Base-by-base conservation (phyloP, 2,888 invertebrate genomes). In the Drosophila villosipedis region DNA sequence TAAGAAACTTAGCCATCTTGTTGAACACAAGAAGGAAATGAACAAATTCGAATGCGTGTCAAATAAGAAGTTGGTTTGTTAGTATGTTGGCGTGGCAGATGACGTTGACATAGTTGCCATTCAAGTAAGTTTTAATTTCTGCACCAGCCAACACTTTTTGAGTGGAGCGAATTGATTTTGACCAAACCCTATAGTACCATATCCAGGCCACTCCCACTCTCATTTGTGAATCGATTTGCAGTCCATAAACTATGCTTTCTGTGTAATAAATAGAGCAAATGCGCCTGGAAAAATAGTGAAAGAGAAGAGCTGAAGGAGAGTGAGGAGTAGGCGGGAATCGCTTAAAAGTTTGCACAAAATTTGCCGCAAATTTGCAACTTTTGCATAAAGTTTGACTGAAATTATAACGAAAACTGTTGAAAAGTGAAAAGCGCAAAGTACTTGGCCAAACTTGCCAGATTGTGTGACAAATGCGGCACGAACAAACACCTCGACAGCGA, bases 281-380 rank as follows among this genome's bases (percentile, higher is more conserved):
- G 58, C 10, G 39, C 28, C n/a, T 22, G 63, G n/a, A 43, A 7
- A 33, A 19, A 39, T 3, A 47, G 47, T 5, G 50, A 22, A 16
- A 14, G 33, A 4, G 59, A 6, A n/a, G 4, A n/a, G 25, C n/a
- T 3, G 30, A n/a, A 10, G 7, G 35, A 25, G 19, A 1, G 14
- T 10, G 35, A 54, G 25, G 25, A 22, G 52, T n/a, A 1, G 35
- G 30, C 47, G 68, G 68, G 69, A 60, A 74, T 58, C 54, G 74
- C 74, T 67, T 47, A 80, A 85, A 84, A 85, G 72, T 83, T 84
- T 85, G 82, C 87, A 72, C 87, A 85, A 85, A 85, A 88, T 87
- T 88, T 83, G 88, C 74, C 83, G 77, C 76, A 83, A 87, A 88
- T 88, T 88, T 87, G 88, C 84, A 87, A 87, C 80, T 87, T 87